A percentile compares a stretch with the other conserved stretches of the same genome.
Evolutionary conservation across 2,888 invertebrate genomes (phyloP).

Genomic region (Sialis lutaria): DNA sequence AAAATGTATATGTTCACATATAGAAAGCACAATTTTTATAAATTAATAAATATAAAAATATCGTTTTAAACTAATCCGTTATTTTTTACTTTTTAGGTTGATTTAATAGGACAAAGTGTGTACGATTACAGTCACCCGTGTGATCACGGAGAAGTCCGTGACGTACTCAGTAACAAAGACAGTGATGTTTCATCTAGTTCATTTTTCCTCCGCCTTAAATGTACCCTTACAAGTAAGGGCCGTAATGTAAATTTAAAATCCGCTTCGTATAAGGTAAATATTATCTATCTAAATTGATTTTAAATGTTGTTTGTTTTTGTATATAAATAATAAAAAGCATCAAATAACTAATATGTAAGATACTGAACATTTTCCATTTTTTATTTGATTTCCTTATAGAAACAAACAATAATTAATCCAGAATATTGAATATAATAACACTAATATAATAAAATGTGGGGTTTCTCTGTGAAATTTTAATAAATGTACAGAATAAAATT

Average conservation of each 20-base stretch:
- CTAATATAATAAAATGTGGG: not conserved
- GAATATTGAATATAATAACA: not conserved
- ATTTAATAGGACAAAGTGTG: constrained; percentile 86
- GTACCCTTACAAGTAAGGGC: constrained; percentile 89
- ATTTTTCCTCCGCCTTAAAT: constrained; percentile 74
- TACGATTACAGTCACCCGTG: constrained; percentile 91
- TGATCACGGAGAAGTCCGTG: constrained; percentile 79
- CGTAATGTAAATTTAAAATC: constrained; percentile 89
- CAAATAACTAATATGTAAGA: too few species aligned
- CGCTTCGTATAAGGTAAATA: constrained; percentile 77
- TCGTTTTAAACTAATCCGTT: not conserved
- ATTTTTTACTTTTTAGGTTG: constrained; percentile 50
- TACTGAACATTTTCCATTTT: too few species aligned
- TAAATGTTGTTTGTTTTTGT: too few species aligned
- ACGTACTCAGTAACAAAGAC: constrained; percentile 34
- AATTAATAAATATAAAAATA: not conserved
- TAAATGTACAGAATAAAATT: too few species aligned
- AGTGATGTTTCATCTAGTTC: constrained; percentile 32
- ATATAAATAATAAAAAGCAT: too few species aligned
- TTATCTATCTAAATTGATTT: too few species aligned
- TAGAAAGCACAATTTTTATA: not conserved
- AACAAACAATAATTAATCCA: too few species aligned
- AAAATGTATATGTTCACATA: not conserved
- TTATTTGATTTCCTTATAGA: too few species aligned
- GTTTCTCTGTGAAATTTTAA: too few species aligned